Evolutionary conservation across 2,797 vertebrate species (phyloP).

Genomic region (Philypnodon macrostomus): DNA sequence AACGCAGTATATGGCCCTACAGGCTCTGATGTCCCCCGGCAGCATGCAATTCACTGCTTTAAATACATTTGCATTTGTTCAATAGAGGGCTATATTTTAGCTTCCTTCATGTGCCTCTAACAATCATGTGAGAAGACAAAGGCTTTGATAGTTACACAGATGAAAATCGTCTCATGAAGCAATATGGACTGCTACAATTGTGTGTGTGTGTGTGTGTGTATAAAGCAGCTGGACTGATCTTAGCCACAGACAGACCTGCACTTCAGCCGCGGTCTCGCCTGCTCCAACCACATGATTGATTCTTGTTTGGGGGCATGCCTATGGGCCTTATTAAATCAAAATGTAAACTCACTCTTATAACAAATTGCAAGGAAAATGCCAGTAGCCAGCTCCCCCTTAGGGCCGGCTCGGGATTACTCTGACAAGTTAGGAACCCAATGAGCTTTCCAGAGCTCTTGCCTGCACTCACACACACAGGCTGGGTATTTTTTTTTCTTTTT

Average conservation of each 20-base stretch:
- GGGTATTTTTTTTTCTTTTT: slow-evolving; percentile 26
- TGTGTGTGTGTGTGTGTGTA: no score
- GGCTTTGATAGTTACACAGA: slow-evolving; percentile 57
- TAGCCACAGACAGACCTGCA: slow-evolving; percentile 28
- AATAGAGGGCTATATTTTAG: slow-evolving; percentile 62
- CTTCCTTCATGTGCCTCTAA: slow-evolving; percentile 53
- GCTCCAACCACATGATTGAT: slow-evolving; percentile 67
- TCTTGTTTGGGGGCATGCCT: slow-evolving; percentile 73
- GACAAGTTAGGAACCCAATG: slow-evolving; percentile 66
- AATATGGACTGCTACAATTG: slow-evolving; percentile 17
- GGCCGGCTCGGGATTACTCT: slow-evolving; percentile 60
- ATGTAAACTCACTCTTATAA: slow-evolving; percentile 74
- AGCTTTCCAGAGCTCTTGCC: slow-evolving; percentile 45
- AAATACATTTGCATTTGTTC: slow-evolving; percentile 72
- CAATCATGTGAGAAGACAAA: no score
- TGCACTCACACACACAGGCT: slow-evolving; percentile 35
- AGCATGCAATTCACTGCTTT: slow-evolving; percentile 56
- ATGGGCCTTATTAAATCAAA: slow-evolving; percentile 78
- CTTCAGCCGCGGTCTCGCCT: slow-evolving; percentile 47
- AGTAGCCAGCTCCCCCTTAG: slow-evolving; percentile 54
- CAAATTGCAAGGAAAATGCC: slow-evolving; percentile 72
- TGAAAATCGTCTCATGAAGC: slow-evolving; percentile 41
- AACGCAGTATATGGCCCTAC: slow-evolving; percentile 60
- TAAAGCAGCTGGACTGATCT: background rate
- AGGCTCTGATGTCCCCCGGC: slow-evolving; percentile 62